phyloP scores from a whole-genome alignment of 1,140 invertebrate species.

The Brachionus rubens region DNA sequence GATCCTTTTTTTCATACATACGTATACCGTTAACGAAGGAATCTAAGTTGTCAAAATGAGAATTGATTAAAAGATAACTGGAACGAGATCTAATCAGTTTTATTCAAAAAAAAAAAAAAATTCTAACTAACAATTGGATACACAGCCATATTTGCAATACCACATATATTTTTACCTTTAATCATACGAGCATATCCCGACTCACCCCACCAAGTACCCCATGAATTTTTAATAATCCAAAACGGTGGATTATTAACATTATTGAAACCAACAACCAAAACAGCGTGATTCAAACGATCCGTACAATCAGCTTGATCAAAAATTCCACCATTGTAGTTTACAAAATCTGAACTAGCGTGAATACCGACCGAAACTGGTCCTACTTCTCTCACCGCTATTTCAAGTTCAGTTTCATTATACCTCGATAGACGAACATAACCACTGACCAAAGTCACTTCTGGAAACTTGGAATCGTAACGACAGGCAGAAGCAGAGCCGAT shows the following conservation, averaged over 20 bases:
- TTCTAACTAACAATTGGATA: constrained; percentile 19
- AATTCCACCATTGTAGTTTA: constrained; percentile 7
- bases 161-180: constrained; percentile 30
- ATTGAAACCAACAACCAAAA: constrained; percentile 36
- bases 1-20: too few species aligned
- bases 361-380: constrained; percentile 17
- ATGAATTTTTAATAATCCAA: constrained; percentile 47
- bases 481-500: background rate
- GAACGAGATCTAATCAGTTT: too few species aligned
- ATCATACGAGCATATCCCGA: constrained; percentile 22
- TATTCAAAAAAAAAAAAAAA: background rate
- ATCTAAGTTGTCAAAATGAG: too few species aligned
- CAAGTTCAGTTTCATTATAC: constrained; percentile 6
- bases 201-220: constrained; percentile 44
- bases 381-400: background rate
- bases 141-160: constrained; percentile 23
- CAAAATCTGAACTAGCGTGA: constrained; percentile 6
- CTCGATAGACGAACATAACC: background rate
- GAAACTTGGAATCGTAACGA: background rate
- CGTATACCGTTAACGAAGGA: too few species aligned
- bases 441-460: background rate
- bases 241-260: constrained; percentile 16
- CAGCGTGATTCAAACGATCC: constrained; percentile 31
- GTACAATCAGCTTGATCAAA: background rate
- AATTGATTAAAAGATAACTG: too few species aligned